Base-by-base conservation (phyloP, 2,888 invertebrate species). In the Girardia tigrina region DNA sequence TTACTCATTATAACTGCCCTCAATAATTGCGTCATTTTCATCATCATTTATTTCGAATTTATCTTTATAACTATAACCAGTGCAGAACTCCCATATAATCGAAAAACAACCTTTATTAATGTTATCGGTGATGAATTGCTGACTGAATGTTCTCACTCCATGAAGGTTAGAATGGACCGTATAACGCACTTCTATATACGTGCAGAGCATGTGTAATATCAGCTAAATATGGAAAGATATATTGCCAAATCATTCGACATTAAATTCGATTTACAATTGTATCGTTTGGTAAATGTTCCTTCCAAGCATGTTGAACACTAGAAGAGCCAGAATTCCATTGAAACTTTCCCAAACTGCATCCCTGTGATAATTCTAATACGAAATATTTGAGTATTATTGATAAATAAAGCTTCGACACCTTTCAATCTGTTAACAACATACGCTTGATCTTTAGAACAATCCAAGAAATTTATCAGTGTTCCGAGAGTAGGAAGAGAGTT, bases 271-370 rank as follows among this genome's bases (percentile, higher is more conserved):
- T 36, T 42, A 73, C 73, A n/a, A 73, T 26, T 4, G 28, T 73
- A 70, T 73, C 73, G 70, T 73, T 73, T 2, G 73, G 73, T 12
- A 73, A 20, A 73, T 73, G 73, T 73, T 73, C 73, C 16, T 36
- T 28, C 73, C 73, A 73, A 26, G 73, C 6, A 27, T 29, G 29
- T 26, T 20, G 14, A 8, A 12, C 29, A 36, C 70, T 70, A 26
- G 6, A 8, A 2, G 73, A 73, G 6, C 73, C 73, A 8, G 4
- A 16, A 42, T 73, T 56, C 73, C 73, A 73, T 73, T 42, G 73
- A 20, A 73, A 73, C 20, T 73, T 29, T 8, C 42, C 73, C 2
- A 73, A 26, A 14, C 29, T 36, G 20, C 42, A 26, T 4, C 73
- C 73, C 16, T 29, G 73, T 28, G 36, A 73, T 29, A 73, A 20